Evolutionary conservation across 2,797 vertebrate species (phyloP).

Genomic region (Sebastes taczanowskii): DNA sequence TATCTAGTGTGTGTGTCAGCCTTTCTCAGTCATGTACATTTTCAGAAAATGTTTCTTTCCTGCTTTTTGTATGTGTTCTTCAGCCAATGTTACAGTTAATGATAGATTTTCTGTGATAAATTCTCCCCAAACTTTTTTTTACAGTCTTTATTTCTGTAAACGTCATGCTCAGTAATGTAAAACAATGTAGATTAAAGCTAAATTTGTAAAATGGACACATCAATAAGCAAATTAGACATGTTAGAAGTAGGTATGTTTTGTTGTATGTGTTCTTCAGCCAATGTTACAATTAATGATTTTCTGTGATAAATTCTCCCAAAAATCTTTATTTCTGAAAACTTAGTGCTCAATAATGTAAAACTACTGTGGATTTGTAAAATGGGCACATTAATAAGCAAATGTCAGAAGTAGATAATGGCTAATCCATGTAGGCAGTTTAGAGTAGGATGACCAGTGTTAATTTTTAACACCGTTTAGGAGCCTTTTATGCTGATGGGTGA

Average conservation of each 20-base stretch:
- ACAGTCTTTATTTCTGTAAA: background rate
- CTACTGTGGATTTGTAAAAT: background rate
- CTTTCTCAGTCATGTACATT: background rate
- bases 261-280: background rate
- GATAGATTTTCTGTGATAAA: background rate
- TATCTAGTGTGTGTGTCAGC: background rate
- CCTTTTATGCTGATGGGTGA: slow-evolving; percentile 82
- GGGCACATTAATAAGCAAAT: background rate
- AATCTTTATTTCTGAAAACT: background rate
- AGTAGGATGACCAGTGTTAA: slow-evolving; percentile 80
- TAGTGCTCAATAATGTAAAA: background rate
- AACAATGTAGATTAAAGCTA: background rate
- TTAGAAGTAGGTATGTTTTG: too few species aligned
- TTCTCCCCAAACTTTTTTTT: background rate
- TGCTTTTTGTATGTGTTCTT: background rate
- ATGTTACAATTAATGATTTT: background rate
- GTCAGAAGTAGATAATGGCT: slow-evolving; percentile 45
- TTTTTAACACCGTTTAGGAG: slow-evolving; percentile 81
- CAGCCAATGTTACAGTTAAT: background rate
- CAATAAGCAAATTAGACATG: background rate
- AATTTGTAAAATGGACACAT: background rate
- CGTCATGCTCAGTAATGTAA: background rate
- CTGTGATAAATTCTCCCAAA: background rate
- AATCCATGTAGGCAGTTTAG: slow-evolving; percentile 36
- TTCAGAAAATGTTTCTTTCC: background rate